phyloP scores from a whole-genome alignment of 2,113 vertebrate species.

The Noctilio leporinus region DNA sequence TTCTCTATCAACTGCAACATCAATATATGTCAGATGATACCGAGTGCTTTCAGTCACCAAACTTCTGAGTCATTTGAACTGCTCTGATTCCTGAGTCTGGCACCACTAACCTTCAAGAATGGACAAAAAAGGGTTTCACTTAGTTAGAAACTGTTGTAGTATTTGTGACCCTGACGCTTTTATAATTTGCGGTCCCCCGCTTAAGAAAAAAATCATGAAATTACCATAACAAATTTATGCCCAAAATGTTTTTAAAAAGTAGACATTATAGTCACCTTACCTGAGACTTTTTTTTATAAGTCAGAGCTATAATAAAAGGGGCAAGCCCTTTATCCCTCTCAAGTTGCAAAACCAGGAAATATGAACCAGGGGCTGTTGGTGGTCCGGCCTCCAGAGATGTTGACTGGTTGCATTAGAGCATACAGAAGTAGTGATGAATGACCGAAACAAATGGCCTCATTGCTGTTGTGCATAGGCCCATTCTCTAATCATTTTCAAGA shows the following conservation, averaged over 20 bases:
- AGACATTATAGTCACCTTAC: neutral
- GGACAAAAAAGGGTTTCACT: neutral
- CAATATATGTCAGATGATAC: neutral
- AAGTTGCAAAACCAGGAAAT: neutral
- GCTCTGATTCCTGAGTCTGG: neutral
- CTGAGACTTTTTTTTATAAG: neutral
- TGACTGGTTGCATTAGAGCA: neutral
- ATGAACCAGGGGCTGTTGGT: neutral
- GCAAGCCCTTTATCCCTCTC: neutral
- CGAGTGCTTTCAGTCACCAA: neutral
- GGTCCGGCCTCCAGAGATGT: neutral
- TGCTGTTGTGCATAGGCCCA: neutral
- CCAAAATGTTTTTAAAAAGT: neutral
- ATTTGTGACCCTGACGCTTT: neutral
- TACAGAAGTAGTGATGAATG: neutral
- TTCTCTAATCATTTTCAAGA: neutral
- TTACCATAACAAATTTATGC: neutral
- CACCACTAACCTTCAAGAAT: neutral
- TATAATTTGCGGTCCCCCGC: neutral
- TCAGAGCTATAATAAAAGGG: neutral
- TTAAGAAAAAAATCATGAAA: conserved; percentile 2
- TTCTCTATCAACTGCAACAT: neutral
- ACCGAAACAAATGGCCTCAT: neutral
- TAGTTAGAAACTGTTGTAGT: neutral
- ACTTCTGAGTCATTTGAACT: neutral